phyloP scores from a whole-genome alignment of 2,888 invertebrate genomes.

The Orthosia incerta region DNA sequence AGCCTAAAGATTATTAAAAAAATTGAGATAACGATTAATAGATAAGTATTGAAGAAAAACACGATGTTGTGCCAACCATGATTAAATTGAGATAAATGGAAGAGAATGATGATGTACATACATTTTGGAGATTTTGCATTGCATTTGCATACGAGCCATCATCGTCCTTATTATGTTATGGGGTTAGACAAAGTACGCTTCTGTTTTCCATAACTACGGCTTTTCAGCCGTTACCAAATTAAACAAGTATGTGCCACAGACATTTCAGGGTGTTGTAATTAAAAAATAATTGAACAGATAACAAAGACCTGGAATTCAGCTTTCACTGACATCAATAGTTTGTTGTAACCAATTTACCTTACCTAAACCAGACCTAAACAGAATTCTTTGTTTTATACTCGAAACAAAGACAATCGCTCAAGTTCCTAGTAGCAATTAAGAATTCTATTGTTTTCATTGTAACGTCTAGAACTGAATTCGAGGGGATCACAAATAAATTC shows the following conservation, averaged over 20 bases:
- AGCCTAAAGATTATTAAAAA: too few relatives aligned
- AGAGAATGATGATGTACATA: too few relatives aligned
- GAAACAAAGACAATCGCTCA: constrained; percentile 7
- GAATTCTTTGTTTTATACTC: background rate
- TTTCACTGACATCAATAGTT: background rate
- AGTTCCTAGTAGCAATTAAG: constrained; percentile 34
- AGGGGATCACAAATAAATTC: constrained; percentile 38
- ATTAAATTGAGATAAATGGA: too few relatives aligned
- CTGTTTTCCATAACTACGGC: background rate
- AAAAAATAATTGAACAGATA: background rate
- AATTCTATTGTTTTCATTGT: constrained; percentile 41
- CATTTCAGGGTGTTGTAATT: background rate
- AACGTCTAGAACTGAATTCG: constrained; percentile 22
- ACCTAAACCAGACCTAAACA: background rate
- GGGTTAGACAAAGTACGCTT: background rate
- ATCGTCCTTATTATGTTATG: too few relatives aligned
- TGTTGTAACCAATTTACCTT: background rate
- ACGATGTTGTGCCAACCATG: too few relatives aligned
- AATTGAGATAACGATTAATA: too few relatives aligned
- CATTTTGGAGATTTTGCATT: too few relatives aligned
- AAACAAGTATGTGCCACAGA: background rate
- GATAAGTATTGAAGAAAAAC: too few relatives aligned
- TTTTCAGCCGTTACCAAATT: background rate
- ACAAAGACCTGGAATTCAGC: constrained; percentile 8
- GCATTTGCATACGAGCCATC: too few relatives aligned